Base-by-base conservation (phyloP, 2,113 vertebrate species). In the Macquaria australasica region DNA sequence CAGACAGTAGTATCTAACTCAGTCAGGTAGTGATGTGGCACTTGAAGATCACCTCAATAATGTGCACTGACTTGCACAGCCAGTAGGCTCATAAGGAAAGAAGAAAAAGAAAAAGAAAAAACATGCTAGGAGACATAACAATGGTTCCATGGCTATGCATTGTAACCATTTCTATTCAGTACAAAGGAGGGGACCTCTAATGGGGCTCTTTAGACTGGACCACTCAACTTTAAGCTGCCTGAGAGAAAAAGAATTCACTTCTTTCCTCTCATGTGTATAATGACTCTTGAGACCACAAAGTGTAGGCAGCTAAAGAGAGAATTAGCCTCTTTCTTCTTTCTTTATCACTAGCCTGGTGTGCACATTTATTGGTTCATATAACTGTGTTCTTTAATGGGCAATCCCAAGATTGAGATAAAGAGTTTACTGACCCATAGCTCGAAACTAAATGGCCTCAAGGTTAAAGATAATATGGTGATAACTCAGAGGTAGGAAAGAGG, bases 311-410 rank as follows among this genome's bases (percentile, higher is more conserved):
- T 83, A 79, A 80, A 87, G 72, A 73, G 68, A 85, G 76, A 84
- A 88, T 83, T 64, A 79, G 74, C 83, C 83, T 81, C 73, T 62
- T 48, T 81, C 73, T 64, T 84, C 25, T 48, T 80, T 68, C 73
- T 81, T 84, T 83, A 89, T 83, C 75, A 69, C 87, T 51, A 25
- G 73, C n/a, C 64, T 45, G 48, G 50, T 76, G 72, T 90, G 73
- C 23, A 85, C 76, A 68, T 93, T 86, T 91, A 91, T 92, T 86
- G 80, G 87, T 80, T 89, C 81, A 78, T 82, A 87, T 91, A 91
- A 90, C 81, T 51, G 82, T 87, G 76, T 50, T 87, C 67, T 91
- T 89, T 94, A 94, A 93, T 92, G 83, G 73, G 28, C 81, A 83
- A 83, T 82, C 64, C 51, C 71, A 63, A 89, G 92, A 91, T 84